Base-by-base conservation (phyloP, 2,113 vertebrate species). In the Caracal caracal region DNA sequence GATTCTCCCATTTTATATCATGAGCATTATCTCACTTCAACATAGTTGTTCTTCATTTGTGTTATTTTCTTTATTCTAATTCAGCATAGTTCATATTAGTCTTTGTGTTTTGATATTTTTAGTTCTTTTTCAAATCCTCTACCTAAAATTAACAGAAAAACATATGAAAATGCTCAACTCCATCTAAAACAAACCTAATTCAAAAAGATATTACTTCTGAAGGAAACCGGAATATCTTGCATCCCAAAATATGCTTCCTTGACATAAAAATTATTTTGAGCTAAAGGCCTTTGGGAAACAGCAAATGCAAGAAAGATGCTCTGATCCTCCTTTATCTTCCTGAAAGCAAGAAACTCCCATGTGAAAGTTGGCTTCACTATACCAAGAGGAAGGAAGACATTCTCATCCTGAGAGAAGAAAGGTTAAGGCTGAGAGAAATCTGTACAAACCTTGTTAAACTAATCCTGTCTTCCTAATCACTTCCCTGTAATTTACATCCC, bases 21-120 rank as follows among this genome's bases (percentile, higher is more conserved):
- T 22, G 10, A 43, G 2, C 53, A 79, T n/a, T 43, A 65, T 28
- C 13, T 9, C 16, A 53, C 19, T 13, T 79, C 47, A 66, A 19
- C 20, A 17, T 8, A 53, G 30, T 35, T 68, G 24, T 35, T 73
- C 24, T 76, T 85, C 26, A 24, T 47, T 61, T 88, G 10, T 61
- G 12, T 11, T 61, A n/a, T 53, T 91, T 97, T 79, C 59, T 93
- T 94, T 76, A 47, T 84, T 87, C 33, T n/a, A 56, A 51, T 83
- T 93, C 37, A 61, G 2, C 17, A 24, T 53, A 6, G 19, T 61
- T 37, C 19, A 10, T 84, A 28, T 59, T 12, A 63, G 9, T 76
- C 43, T 16, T 71, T n/a, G 81, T 87, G 40, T 65, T 89, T 68
- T 79, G 49, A 71, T 85, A 47, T 84, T 71, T 79, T 35, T 40